Evolutionary conservation across 1,140 invertebrate genomes (phyloP).

Genomic region (Homarus americanus): DNA sequence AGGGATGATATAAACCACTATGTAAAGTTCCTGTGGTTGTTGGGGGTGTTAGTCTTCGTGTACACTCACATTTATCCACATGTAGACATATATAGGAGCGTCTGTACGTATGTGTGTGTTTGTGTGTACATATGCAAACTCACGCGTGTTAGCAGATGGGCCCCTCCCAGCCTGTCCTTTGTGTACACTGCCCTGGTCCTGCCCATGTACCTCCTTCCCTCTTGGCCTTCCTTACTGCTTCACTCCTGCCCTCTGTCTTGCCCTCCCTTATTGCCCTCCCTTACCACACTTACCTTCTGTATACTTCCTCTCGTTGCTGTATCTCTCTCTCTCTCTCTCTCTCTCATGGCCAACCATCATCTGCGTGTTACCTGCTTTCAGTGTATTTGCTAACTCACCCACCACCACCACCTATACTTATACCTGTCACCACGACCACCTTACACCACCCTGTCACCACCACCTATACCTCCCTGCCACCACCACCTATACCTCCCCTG

Average conservation of each 20-base stretch:
- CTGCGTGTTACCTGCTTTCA: no score
- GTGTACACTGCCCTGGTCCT: not conserved
- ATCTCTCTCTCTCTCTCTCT: not conserved
- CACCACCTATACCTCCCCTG: no score
- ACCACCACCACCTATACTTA: no score
- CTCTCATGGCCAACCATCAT: no score
- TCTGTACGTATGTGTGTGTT: slow-evolving; percentile 36
- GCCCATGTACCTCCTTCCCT: not conserved
- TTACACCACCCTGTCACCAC: no score
- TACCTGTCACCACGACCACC: no score
- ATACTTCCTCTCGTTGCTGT: not conserved
- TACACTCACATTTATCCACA: not conserved
- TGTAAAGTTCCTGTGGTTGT: no score
- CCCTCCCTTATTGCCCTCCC: not conserved
- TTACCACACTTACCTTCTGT: not conserved
- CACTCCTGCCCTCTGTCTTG: not conserved
- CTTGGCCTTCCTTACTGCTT: not conserved
- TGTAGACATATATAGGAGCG: not conserved
- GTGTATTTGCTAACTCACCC: no score
- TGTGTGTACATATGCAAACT: slow-evolving; percentile 61
- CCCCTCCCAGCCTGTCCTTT: slow-evolving; percentile 34
- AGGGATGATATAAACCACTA: no score
- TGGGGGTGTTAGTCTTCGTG: no score
- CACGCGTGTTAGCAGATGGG: slow-evolving; percentile 52
- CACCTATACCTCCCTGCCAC: no score